Percentiles rank a stretch among this genome's conserved stretches.
Conservation (phyloP, 2,113 vertebrate species). For the Corvus hawaiiensis region DNA sequence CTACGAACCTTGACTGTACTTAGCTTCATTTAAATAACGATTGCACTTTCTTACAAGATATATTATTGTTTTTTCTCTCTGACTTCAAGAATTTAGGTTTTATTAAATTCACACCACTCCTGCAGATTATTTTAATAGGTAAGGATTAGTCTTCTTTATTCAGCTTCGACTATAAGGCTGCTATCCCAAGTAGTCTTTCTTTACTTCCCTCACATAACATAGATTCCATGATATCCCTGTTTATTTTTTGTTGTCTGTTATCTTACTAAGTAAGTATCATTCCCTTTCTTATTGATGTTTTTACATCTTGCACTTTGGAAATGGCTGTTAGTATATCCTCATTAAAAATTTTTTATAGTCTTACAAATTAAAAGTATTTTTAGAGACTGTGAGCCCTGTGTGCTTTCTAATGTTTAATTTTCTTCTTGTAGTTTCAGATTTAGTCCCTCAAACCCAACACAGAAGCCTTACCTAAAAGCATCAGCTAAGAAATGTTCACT, state of each 20-base stretch:
- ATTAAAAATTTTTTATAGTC: neutral
- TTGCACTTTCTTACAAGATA: neutral
- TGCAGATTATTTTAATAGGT: neutral
- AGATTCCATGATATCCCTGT: neutral
- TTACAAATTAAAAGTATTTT: neutral
- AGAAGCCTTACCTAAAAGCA: neutral
- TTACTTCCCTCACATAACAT: neutral
- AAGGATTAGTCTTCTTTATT: neutral
- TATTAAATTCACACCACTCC: neutral
- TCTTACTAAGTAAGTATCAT: neutral
- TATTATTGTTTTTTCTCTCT: neutral
- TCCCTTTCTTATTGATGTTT: neutral
- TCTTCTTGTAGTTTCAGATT: neutral
- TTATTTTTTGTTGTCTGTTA: neutral
- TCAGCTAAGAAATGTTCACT: neutral
- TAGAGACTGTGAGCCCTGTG: neutral
- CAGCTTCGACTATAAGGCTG: neutral
- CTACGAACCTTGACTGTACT: neutral
- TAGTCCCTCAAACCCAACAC: neutral
- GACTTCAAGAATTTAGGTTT: neutral
- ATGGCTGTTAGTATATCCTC: neutral
- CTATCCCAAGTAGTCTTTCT: neutral
- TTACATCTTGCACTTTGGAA: neutral
- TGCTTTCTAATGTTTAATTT: neutral
- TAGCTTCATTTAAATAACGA: neutral